Percentiles rank a stretch among this genome's conserved stretches.
phyloP scores from a whole-genome alignment of 2,113 vertebrate species.

The Pipra filicauda region DNA sequence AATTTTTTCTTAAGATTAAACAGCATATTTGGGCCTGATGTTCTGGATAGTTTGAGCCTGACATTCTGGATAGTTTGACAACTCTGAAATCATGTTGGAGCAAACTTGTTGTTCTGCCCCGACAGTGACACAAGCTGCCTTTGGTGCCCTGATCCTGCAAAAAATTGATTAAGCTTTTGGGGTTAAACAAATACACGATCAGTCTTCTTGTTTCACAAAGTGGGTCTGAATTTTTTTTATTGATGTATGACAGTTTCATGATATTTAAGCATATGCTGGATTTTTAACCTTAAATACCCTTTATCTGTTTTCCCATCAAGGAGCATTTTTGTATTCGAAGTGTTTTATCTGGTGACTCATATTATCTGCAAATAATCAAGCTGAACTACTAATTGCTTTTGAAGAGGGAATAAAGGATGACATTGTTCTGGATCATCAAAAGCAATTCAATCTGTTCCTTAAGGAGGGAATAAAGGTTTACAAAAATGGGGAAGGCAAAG shows the following conservation, averaged over 20 bases:
- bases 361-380: constrained; percentile 1
- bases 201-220: not conserved
- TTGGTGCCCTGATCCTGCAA: not conserved
- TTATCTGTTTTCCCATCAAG: not conserved
- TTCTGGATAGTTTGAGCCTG: not conserved
- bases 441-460: not conserved
- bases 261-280: not conserved
- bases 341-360: not conserved
- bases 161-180: not conserved
- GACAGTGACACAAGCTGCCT: not conserved
- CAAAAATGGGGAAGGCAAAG: not conserved
- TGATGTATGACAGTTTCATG: not conserved
- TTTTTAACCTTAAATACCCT: not conserved
- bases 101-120: not conserved
- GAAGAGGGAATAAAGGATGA: not conserved
- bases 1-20: not conserved
- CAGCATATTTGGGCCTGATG: not conserved
- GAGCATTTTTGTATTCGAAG: not conserved
- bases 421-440: not conserved
- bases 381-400: not conserved
- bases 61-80: not conserved
- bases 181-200: not conserved
- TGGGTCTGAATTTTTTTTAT: not conserved
- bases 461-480: not conserved
- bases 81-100: not conserved